Conservation (phyloP, 2,797 vertebrate species). For the Neoniphon sammara region DNA sequence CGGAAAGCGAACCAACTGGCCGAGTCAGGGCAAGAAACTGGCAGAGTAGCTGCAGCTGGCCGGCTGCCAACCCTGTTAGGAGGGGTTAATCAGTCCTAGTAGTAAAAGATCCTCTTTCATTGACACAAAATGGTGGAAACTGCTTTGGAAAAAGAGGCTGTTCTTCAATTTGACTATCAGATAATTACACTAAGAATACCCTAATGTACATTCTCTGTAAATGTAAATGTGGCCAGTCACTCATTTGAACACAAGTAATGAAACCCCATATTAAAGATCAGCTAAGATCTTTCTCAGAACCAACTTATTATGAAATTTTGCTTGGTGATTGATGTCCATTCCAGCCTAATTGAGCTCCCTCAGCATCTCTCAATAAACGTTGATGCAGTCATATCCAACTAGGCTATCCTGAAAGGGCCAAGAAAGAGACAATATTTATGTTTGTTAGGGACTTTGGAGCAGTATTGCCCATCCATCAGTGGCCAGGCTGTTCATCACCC, state of each 20-base stretch:
- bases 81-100: constrained; percentile 58
- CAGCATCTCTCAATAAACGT: constrained; percentile 36
- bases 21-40: constrained; percentile 42
- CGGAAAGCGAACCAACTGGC: constrained; percentile 69
- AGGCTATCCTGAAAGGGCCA: constrained; percentile 36
- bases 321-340: neutral
- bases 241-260: neutral
- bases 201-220: neutral
- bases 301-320: neutral
- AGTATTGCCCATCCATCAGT: constrained; percentile 61
- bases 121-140: constrained; percentile 4
- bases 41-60: constrained; percentile 12
- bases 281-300: too few species aligned
- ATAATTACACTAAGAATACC: constrained; percentile 8
- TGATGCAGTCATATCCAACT: constrained; percentile 14
- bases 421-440: constrained; percentile 56
- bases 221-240: neutral
- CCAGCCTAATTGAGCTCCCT: constrained; percentile 17
- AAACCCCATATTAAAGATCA: too few species aligned
- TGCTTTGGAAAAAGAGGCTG: constrained; percentile 30
- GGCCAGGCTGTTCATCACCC: constrained; percentile 48
- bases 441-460: constrained; percentile 29
- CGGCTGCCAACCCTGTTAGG: constrained; percentile 40
- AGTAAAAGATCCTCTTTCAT: constrained; percentile 43
- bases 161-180: constrained; percentile 27